Percentiles rank a stretch among this genome's conserved stretches.
phyloP scores from a whole-genome alignment of 2,888 invertebrate species.

The Sturmia bella region DNA sequence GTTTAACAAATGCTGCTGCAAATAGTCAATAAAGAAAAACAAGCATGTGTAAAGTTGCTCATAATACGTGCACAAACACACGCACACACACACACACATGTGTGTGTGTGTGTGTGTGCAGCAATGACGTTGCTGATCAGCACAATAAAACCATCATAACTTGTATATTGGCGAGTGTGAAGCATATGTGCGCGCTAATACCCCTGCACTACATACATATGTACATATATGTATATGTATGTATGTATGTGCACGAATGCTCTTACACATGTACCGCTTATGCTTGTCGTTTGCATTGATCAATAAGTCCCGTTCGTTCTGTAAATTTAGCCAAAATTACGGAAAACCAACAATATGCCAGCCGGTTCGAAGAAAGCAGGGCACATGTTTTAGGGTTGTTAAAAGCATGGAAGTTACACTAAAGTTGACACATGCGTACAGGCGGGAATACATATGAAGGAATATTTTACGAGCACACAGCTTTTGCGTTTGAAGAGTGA shows the following conservation, averaged over 20 bases:
- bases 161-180: constrained; percentile 39
- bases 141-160: constrained; percentile 6
- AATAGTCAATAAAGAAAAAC: constrained; percentile 49
- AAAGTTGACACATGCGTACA: constrained; percentile 67
- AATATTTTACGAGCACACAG: constrained; percentile 40
- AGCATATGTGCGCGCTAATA: constrained; percentile 59
- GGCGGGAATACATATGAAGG: constrained; percentile 29
- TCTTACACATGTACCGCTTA: neutral
- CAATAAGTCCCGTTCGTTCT: constrained; percentile 58
- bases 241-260: too few species aligned
- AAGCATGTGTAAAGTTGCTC: constrained; percentile 63
- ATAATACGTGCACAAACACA: constrained; percentile 29
- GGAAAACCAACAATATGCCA: constrained; percentile 29
- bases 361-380: constrained; percentile 42
- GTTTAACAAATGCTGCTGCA: constrained; percentile 69
- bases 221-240: too few species aligned
- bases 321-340: constrained; percentile 48
- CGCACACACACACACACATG: neutral
- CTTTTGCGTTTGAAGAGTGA: constrained; percentile 60
- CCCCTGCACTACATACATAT: constrained; percentile 5
- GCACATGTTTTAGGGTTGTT: constrained; percentile 65
- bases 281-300: neutral
- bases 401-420: constrained; percentile 61
- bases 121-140: constrained; percentile 55
- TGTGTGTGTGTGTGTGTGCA: too few species aligned